Evolutionary conservation across 2,888 invertebrate genomes (phyloP).

Genomic region (Synanthedon formicaeformis): DNA sequence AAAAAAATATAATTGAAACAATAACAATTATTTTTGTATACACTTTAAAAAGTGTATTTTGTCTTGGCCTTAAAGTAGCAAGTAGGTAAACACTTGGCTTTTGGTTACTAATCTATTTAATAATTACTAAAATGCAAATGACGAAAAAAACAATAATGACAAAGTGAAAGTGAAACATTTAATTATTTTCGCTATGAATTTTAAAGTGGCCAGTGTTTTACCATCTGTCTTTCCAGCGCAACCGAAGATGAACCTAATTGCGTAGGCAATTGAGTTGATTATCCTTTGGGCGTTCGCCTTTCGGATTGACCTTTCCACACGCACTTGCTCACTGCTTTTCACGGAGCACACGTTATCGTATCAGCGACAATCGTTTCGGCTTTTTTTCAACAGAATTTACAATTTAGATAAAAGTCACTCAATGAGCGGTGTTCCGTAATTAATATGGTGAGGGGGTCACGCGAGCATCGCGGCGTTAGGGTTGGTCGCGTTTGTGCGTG

Average conservation of each 20-base stretch:
- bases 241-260: neutral
- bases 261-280: too few species aligned
- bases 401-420: constrained; percentile 18
- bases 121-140: neutral
- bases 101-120: neutral
- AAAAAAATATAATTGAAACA: too few species aligned
- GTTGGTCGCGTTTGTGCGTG: neutral
- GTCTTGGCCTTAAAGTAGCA: too few species aligned
- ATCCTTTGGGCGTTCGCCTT: too few species aligned
- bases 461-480: constrained; percentile 18
- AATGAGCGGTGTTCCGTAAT: constrained; percentile 27
- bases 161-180: neutral
- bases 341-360: constrained; percentile 11
- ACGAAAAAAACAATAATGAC: neutral
- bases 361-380: constrained; percentile 17
- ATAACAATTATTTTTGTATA: too few species aligned
- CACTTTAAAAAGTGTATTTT: too few species aligned
- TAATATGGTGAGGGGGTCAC: constrained; percentile 40
- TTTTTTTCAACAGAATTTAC: constrained; percentile 13
- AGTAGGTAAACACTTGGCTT: neutral
- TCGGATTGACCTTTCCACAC: neutral
- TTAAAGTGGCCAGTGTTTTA: neutral
- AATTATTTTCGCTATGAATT: neutral
- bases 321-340: constrained; percentile 4
- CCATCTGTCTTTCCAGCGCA: neutral